Conservation (phyloP, 2,113 vertebrate species). For the Cercopithecus mona region DNA sequence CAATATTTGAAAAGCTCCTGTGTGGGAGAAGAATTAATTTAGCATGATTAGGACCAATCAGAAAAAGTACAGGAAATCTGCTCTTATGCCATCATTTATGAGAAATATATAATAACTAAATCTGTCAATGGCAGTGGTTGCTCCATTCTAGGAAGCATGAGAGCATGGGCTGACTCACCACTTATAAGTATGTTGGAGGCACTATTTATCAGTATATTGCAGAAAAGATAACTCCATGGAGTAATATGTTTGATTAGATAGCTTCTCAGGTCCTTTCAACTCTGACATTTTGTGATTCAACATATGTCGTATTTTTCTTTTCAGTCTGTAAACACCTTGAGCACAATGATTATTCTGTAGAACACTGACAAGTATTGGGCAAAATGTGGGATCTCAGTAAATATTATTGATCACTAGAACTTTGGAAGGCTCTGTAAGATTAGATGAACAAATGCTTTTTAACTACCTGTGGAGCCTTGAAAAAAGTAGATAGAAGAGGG, state of each 20-base stretch:
- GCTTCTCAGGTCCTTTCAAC: neutral
- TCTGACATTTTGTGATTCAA: neutral
- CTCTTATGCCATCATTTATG: neutral
- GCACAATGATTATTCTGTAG: neutral
- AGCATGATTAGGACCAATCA: neutral
- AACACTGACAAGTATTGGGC: neutral
- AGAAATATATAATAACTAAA: neutral
- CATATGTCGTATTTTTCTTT: neutral
- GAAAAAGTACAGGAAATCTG: neutral
- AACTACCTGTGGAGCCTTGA: neutral
- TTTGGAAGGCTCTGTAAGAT: neutral
- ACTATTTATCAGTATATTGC: neutral
- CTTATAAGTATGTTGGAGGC: neutral
- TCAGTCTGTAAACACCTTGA: neutral
- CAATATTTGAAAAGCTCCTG: neutral
- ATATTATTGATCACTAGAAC: neutral
- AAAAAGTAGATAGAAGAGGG: neutral
- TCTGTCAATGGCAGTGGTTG: neutral
- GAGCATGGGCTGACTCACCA: neutral
- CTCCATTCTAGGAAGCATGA: neutral
- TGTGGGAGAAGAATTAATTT: neutral
- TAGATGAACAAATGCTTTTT: neutral
- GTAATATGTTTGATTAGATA: neutral
- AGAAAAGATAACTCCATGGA: neutral
- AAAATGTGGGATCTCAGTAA: neutral